Evolutionary conservation across 2,888 invertebrate species (phyloP).

Genomic region (Drosophila prolongata): DNA sequence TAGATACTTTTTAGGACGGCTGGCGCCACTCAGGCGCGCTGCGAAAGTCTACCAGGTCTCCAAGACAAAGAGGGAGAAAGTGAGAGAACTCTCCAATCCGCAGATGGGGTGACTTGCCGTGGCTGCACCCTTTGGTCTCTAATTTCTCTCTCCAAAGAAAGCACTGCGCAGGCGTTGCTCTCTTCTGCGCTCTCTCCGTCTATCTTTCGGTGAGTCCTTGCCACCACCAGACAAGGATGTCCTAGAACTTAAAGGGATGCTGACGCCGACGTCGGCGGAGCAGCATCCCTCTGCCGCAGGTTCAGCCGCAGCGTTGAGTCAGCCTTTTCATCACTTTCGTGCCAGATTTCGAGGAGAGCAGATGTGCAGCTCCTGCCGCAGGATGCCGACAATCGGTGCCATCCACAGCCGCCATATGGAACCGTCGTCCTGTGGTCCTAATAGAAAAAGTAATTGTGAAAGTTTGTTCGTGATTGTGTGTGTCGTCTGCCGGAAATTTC

Average conservation of each 20-base stretch:
- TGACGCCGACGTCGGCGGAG: slow-evolving; percentile 37
- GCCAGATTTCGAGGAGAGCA: slow-evolving; percentile 66
- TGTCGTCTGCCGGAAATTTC: slow-evolving; percentile 68
- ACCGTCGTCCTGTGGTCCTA: slow-evolving; percentile 37
- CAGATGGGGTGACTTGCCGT: slow-evolving; percentile 33
- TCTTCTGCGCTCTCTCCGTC: slow-evolving; percentile 15
- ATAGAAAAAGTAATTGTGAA: slow-evolving; percentile 62
- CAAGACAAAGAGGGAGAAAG: not conserved
- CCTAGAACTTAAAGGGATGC: slow-evolving; percentile 39
- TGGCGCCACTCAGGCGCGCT: slow-evolving; percentile 61
- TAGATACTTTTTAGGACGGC: slow-evolving; percentile 45
- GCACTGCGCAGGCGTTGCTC: slow-evolving; percentile 55
- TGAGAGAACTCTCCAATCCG: slow-evolving; percentile 39
- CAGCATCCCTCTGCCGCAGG: slow-evolving; percentile 67
- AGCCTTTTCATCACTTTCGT: slow-evolving; percentile 53
- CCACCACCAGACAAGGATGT: slow-evolving; percentile 23
- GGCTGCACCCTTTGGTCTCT: slow-evolving; percentile 64
- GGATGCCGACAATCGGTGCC: slow-evolving; percentile 37
- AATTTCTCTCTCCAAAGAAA: slow-evolving; percentile 25
- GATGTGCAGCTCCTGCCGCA: slow-evolving; percentile 52
- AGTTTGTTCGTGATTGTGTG: slow-evolving; percentile 32
- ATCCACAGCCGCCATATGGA: slow-evolving; percentile 64
- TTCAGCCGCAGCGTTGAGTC: slow-evolving; percentile 49
- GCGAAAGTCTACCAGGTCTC: slow-evolving; percentile 49
- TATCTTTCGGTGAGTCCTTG: slow-evolving; percentile 10